Percentiles rank a stretch among this genome's conserved stretches.
These are phyloP conservation scores for Microtus oregoni DNA, from an alignment of 2,113 vertebrate species.

Conservation along the genomic window DNA sequence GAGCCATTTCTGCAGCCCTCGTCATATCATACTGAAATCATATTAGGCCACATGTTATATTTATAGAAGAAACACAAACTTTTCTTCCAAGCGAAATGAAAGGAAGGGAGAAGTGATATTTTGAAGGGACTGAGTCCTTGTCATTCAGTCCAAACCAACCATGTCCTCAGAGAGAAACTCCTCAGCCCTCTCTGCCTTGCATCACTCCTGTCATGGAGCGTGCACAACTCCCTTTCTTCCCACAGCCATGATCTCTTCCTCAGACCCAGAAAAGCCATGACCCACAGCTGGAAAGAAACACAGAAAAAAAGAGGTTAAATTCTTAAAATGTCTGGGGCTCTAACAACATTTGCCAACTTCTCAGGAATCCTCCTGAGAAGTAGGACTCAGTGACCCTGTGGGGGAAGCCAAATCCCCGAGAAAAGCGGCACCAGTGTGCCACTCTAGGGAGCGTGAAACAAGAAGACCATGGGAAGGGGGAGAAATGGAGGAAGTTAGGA, in stretches of 20 bases:
- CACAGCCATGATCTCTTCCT: not conserved
- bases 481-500: not conserved
- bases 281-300: not conserved
- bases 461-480: not conserved
- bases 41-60: not conserved
- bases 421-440: fast-evolving
- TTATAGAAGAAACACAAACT: constrained; percentile 37
- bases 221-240: not conserved
- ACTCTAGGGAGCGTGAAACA: not conserved
- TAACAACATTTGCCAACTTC: not conserved
- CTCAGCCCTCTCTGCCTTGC: not conserved
- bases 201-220: not conserved
- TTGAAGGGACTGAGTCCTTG: not conserved
- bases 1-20: not conserved
- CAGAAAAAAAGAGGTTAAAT: not conserved
- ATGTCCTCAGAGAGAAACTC: not conserved
- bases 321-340: not conserved
- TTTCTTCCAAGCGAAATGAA: constrained; percentile 1
- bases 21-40: not conserved
- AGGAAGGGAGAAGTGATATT: not conserved
- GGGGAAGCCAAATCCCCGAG: not conserved
- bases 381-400: not conserved
- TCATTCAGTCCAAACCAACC: not conserved
- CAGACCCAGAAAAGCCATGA: not conserved
- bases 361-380: not conserved